phyloP scores from a whole-genome alignment of 2,888 invertebrate species.

The Campaea margaritaria region DNA sequence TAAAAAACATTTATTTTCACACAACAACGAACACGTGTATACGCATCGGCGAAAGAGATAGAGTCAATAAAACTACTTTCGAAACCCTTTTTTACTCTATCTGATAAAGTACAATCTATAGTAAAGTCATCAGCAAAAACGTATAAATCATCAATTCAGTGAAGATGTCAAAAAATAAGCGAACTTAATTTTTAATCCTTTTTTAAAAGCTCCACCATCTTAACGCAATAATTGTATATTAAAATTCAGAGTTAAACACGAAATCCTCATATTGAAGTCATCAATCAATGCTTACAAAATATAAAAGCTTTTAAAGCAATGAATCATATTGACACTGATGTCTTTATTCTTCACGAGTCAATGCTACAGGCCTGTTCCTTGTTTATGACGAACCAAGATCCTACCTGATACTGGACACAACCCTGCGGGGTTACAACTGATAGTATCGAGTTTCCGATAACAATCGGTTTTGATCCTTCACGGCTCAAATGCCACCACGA shows the following conservation, averaged over 20 bases:
- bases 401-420: slow-evolving; percentile 22
- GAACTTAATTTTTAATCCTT: slow-evolving; percentile 3
- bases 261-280: slow-evolving; percentile 31
- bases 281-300: slow-evolving; percentile 32
- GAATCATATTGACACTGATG: slow-evolving; percentile 34
- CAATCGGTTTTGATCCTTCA: too few species aligned
- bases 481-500: too few species aligned
- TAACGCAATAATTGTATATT: slow-evolving; percentile 23
- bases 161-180: slow-evolving; percentile 2
- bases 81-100: too few species aligned
- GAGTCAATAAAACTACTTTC: too few species aligned
- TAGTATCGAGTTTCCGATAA: too few species aligned
- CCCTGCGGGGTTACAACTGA: too few species aligned
- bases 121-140: too few species aligned
- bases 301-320: slow-evolving; percentile 24
- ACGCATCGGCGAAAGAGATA: too few species aligned
- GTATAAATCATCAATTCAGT: slow-evolving; percentile 7
- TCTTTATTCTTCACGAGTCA: slow-evolving; percentile 30
- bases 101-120: too few species aligned
- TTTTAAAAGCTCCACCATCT: slow-evolving; percentile 17
- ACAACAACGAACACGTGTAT: too few species aligned
- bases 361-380: slow-evolving; percentile 27
- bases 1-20: too few species aligned
- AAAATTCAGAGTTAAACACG: slow-evolving; percentile 29
- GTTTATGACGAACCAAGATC: slow-evolving; percentile 21